Evolutionary conservation across 2,797 vertebrate genomes (phyloP).

Genomic region (Tympanoctomys barrerae): DNA sequence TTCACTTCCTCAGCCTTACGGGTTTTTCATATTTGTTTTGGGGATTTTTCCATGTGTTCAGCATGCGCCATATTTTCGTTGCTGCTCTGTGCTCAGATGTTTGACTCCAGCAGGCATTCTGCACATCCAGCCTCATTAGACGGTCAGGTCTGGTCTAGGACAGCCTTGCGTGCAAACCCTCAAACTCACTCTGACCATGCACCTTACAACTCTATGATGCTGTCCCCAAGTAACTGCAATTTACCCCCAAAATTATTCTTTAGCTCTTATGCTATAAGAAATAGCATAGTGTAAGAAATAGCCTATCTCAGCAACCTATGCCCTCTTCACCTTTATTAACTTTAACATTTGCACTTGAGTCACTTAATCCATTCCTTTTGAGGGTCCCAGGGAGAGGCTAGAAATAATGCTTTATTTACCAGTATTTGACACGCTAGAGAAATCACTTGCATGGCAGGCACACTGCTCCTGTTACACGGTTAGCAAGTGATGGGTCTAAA

Average conservation of each 20-base stretch:
- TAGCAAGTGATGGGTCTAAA: background rate
- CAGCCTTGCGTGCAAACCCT: background rate
- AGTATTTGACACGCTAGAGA: background rate
- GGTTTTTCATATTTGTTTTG: background rate
- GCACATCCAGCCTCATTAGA: background rate
- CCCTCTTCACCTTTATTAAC: constrained; percentile 3
- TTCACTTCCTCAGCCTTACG: background rate
- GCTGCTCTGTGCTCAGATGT: background rate
- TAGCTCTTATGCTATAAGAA: background rate
- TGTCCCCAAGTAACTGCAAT: background rate
- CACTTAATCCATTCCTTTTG: background rate
- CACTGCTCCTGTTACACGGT: background rate
- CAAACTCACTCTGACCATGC: background rate
- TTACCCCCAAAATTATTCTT: constrained; percentile 18
- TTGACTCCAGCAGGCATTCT: constrained; percentile 7
- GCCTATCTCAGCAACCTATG: background rate
- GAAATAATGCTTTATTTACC: background rate
- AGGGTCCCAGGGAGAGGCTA: background rate
- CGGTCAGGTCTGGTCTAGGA: background rate
- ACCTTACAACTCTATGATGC: background rate
- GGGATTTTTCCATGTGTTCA: background rate
- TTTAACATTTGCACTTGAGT: background rate
- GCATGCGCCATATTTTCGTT: background rate
- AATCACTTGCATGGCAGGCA: background rate
- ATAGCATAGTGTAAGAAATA: background rate